phyloP scores from a whole-genome alignment of 2,113 vertebrate genomes.

The Trogon surrucura region DNA sequence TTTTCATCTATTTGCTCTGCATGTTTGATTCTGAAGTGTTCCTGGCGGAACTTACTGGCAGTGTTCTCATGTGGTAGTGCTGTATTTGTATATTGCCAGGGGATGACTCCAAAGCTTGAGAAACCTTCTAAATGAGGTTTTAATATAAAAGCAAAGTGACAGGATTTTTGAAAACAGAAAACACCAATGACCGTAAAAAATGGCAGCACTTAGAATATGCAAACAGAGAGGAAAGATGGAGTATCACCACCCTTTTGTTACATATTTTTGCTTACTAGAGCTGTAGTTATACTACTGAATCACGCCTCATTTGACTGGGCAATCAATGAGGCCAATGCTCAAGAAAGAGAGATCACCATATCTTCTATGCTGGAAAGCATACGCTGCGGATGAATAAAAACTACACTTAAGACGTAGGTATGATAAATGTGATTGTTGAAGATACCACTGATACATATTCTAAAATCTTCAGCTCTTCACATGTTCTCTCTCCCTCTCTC shows the following conservation, averaged over 20 bases:
- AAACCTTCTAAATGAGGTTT: not conserved
- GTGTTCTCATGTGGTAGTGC: not conserved
- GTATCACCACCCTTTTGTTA: not conserved
- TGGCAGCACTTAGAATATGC: fast-evolving
- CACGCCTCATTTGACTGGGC: not conserved
- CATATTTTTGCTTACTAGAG: not conserved
- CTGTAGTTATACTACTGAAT: not conserved
- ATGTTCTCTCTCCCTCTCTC: not conserved
- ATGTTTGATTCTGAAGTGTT: slow-evolving; percentile 1
- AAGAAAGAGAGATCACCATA: not conserved
- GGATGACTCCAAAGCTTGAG: not conserved
- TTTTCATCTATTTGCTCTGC: slow-evolving; percentile 21
- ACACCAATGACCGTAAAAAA: not conserved
- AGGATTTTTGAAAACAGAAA: not conserved
- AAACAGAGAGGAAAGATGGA: not conserved
- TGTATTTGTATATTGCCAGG: not conserved
- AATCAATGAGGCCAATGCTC: not conserved
- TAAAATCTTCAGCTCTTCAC: not conserved
- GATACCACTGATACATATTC: not conserved
- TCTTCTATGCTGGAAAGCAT: not conserved
- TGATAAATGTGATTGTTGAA: not conserved
- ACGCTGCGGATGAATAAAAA: not conserved
- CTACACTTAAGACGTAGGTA: not conserved
- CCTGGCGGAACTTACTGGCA: not conserved
- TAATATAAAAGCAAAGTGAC: not conserved